Percentiles rank a stretch among this genome's conserved stretches.
These are phyloP conservation scores for Tuta absoluta DNA, from an alignment of 2,888 invertebrate species.

Conservation along the genomic window DNA sequence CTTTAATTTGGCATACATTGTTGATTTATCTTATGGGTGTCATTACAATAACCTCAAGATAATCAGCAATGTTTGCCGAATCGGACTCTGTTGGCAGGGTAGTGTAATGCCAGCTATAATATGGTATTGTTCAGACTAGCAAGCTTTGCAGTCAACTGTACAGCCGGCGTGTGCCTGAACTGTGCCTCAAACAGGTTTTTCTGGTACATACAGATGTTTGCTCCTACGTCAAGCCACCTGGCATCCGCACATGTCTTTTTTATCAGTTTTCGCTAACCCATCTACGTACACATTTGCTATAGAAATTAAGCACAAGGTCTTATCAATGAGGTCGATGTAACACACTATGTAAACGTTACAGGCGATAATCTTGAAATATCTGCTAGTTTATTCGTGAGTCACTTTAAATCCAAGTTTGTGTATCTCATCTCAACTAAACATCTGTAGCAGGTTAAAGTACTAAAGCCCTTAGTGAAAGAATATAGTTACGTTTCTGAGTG, in stretches of 20 bases:
- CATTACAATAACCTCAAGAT: no score
- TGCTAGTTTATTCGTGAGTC: constrained; percentile 28
- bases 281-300: constrained; percentile 37
- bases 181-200: constrained; percentile 47
- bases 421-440: background rate
- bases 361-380: constrained; percentile 38
- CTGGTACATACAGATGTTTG: constrained; percentile 49
- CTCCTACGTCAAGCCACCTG: constrained; percentile 45
- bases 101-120: no score
- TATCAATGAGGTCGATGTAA: constrained; percentile 51
- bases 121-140: background rate
- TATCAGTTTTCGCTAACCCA: constrained; percentile 41
- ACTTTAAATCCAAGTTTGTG: background rate
- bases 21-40: no score
- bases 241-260: constrained; percentile 33
- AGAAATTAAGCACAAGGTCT: constrained; percentile 62
- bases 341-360: constrained; percentile 42
- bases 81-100: no score
- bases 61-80: no score
- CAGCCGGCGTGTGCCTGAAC: constrained; percentile 32
- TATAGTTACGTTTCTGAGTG: no score
- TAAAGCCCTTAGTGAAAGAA: background rate
- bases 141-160: constrained; percentile 14
- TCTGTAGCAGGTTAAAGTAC: background rate
- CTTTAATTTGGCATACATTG: no score